Evolutionary conservation across 2,888 invertebrate genomes (phyloP).

Genomic region (Oligia fasciuncula): DNA sequence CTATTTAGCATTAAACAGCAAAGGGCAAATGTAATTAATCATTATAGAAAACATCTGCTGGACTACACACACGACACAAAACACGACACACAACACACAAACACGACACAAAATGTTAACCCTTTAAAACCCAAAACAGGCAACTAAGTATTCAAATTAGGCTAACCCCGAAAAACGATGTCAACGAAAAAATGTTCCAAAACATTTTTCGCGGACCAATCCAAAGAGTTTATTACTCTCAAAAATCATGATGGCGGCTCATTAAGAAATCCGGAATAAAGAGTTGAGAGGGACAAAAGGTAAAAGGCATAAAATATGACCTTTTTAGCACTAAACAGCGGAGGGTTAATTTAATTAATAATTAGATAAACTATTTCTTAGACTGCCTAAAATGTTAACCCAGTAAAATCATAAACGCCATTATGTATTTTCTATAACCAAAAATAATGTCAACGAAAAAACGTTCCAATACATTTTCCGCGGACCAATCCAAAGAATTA

Average conservation of each 20-base stretch:
- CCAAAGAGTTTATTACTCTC: constrained; percentile 73
- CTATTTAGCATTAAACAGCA: not conserved
- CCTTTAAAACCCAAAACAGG: constrained; percentile 42
- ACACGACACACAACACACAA: too few relatives aligned
- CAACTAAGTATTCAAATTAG: constrained; percentile 53
- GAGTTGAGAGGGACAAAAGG: constrained; percentile 82
- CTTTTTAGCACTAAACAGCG: not conserved
- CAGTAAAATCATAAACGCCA: constrained; percentile 54
- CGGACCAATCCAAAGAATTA: constrained; percentile 75
- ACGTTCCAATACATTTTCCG: constrained; percentile 75
- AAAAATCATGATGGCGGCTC: constrained; percentile 82
- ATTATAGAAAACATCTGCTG: not conserved
- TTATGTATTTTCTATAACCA: constrained; percentile 41
- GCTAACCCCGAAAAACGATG: constrained; percentile 27
- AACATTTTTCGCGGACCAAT: constrained; percentile 73
- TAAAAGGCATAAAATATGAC: constrained; percentile 60
- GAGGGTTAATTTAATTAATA: not conserved
- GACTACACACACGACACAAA: not conserved
- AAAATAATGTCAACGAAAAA: constrained; percentile 59
- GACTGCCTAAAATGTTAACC: not conserved
- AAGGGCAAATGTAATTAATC: too few relatives aligned
- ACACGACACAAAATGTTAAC: not conserved
- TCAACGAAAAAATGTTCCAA: constrained; percentile 69
- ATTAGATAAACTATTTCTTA: not conserved
- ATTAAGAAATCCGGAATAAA: constrained; percentile 87